Conservation (phyloP, 2,797 vertebrate genomes). For the Alfaro cultratus region DNA sequence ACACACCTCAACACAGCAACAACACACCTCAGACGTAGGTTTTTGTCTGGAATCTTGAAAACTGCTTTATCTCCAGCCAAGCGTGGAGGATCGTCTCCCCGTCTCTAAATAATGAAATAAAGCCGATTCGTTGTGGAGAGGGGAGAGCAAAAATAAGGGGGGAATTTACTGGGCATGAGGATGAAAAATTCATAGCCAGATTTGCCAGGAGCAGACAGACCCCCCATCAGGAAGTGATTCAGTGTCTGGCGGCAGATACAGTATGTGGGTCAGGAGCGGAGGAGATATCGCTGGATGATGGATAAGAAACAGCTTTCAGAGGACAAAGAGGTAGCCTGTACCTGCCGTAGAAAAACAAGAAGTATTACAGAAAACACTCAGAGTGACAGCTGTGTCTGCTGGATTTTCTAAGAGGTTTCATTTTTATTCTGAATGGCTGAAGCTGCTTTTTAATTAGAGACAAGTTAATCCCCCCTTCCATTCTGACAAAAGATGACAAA, state of each 20-base stretch:
- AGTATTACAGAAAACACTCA: slow-evolving; percentile 3
- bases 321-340: slow-evolving; percentile 12
- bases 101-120: slow-evolving; percentile 72
- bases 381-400: background rate
- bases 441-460: background rate
- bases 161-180: slow-evolving; percentile 58
- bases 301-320: slow-evolving; percentile 24
- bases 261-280: slow-evolving; percentile 77
- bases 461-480: background rate
- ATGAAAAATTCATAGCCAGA: slow-evolving; percentile 81
- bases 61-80: slow-evolving; percentile 46
- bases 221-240: slow-evolving; percentile 64
- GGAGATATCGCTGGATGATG: slow-evolving; percentile 22
- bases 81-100: slow-evolving; percentile 50
- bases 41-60: slow-evolving; percentile 51
- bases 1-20: background rate
- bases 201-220: slow-evolving; percentile 65
- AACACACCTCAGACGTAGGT: slow-evolving; percentile 18
- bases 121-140: slow-evolving; percentile 23
- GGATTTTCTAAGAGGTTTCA: background rate
- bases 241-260: slow-evolving; percentile 58
- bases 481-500: background rate
- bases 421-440: background rate
- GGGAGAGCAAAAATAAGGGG: slow-evolving; percentile 30
- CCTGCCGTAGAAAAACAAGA: slow-evolving; percentile 20